These are phyloP conservation scores for Pyrochroa serraticornis DNA, from an alignment of 2,888 invertebrate genomes.

Conservation along the genomic window DNA sequence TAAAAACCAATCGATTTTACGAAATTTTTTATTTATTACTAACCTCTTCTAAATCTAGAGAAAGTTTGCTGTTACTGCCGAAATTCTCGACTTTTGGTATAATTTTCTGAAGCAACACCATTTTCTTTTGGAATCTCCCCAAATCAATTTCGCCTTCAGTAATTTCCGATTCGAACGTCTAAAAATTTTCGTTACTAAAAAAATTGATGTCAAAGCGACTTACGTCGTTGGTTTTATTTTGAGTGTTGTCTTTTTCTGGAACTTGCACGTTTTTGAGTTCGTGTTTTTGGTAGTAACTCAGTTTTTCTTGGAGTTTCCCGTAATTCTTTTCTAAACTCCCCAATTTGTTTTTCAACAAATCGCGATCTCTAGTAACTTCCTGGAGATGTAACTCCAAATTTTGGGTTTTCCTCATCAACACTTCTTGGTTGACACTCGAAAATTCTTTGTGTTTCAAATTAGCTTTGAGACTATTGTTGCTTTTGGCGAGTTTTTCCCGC, in stretches of 20 bases:
- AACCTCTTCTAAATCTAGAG: conserved; percentile 18
- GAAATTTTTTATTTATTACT: not conserved
- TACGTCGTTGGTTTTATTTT: not conserved
- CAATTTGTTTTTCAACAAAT: conserved; percentile 15
- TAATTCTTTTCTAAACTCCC: conserved; percentile 16
- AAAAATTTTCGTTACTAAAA: not conserved
- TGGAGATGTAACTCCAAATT: conserved; percentile 20
- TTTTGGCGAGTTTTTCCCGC: conserved; percentile 19
- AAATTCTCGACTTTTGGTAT: not conserved
- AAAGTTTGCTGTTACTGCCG: conserved; percentile 22
- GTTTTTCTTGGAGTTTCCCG: conserved; percentile 14
- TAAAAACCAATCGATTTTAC: not conserved
- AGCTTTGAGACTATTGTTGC: conserved; percentile 9
- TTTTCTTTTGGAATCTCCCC: conserved; percentile 16
- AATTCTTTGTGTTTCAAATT: conserved; percentile 22
- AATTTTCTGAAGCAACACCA: conserved; percentile 17
- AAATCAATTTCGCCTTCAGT: conserved; percentile 4
- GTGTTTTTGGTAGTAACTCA: too few species aligned
- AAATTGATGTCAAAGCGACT: not conserved
- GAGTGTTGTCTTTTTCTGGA: conserved; percentile 14
- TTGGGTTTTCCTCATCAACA: conserved; percentile 12
- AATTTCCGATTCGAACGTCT: not conserved
- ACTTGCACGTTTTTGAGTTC: not conserved
- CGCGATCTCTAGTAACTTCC: conserved; percentile 20
- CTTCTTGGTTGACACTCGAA: conserved; percentile 14